Conservation (phyloP, 2,888 invertebrate genomes). For the Sylvicola cinctus region DNA sequence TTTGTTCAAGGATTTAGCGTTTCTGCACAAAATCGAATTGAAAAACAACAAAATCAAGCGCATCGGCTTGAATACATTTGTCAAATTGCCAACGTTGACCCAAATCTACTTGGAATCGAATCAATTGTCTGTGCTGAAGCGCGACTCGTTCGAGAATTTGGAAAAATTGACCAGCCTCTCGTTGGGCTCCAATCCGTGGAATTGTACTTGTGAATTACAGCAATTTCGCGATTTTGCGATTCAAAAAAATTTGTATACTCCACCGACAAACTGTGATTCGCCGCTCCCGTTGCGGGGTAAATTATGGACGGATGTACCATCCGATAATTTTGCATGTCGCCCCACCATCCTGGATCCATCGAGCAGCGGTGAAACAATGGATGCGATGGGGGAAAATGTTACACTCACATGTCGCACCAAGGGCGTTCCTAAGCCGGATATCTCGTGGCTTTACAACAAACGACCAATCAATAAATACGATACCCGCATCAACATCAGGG, state of each 20-base stretch:
- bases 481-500: constrained; percentile 18
- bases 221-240: constrained; percentile 59
- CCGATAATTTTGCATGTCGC: constrained; percentile 61
- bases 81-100: constrained; percentile 42
- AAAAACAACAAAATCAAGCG: constrained; percentile 51
- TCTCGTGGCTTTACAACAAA: constrained; percentile 51
- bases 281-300: constrained; percentile 46
- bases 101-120: constrained; percentile 53
- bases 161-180: constrained; percentile 49
- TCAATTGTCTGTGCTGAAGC: constrained; percentile 42
- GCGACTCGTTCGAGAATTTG: constrained; percentile 41
- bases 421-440: constrained; percentile 55
- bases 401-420: constrained; percentile 54
- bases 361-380: constrained; percentile 30
- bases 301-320: constrained; percentile 48
- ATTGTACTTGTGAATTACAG: constrained; percentile 68
- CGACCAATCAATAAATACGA: constrained; percentile 27
- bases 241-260: constrained; percentile 48
- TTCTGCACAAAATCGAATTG: constrained; percentile 54
- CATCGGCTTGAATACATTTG: constrained; percentile 50
- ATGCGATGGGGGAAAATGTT: constrained; percentile 41
- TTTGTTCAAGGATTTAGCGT: constrained; percentile 52
- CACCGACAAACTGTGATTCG: constrained; percentile 49
- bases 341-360: constrained; percentile 52
- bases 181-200: constrained; percentile 67